These are phyloP conservation scores for Campoplex nolae DNA, from an alignment of 2,888 invertebrate genomes.

Conservation along the genomic window DNA sequence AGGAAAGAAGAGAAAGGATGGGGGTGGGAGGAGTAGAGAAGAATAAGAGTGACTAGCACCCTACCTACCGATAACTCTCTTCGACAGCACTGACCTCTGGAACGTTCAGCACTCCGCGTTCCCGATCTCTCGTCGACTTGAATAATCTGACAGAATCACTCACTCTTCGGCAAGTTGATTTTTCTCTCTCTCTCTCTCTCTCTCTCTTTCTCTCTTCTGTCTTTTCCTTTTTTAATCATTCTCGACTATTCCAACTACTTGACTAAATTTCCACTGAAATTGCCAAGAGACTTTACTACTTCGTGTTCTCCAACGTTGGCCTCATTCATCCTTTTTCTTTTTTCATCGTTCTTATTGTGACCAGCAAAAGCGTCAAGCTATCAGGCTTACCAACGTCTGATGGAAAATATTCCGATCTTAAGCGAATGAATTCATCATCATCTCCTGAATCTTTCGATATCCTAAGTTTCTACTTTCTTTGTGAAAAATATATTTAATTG, in stretches of 20 bases:
- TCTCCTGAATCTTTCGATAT: slow-evolving; percentile 9
- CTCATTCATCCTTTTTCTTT: background rate
- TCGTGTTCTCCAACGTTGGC: background rate
- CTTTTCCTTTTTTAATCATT: slow-evolving; percentile 37
- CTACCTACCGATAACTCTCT: slow-evolving; percentile 60
- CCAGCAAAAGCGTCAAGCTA: background rate
- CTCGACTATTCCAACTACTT: slow-evolving; percentile 24
- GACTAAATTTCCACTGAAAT: slow-evolving; percentile 41
- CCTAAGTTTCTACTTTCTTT: slow-evolving; percentile 18
- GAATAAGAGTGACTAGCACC: slow-evolving; percentile 53
- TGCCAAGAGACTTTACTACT: slow-evolving; percentile 22
- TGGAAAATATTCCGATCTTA: slow-evolving; percentile 8
- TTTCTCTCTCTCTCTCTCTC: background rate
- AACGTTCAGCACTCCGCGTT: slow-evolving; percentile 29
- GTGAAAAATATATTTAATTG: slow-evolving; percentile 14
- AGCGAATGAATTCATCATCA: slow-evolving; percentile 13
- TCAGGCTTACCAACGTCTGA: background rate
- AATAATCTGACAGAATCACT: slow-evolving; percentile 45
- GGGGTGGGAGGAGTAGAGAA: slow-evolving; percentile 22
- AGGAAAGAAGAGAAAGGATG: background rate
- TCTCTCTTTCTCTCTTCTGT: background rate
- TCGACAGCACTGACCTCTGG: slow-evolving; percentile 47
- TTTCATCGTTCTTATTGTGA: slow-evolving; percentile 10
- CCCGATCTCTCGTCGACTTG: slow-evolving; percentile 31
- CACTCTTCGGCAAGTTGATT: slow-evolving; percentile 20